Evolutionary conservation across 2,888 invertebrate species (phyloP), one percentile per base, ranked within the genome.

Genomic region (Athalia circularis): DNA sequence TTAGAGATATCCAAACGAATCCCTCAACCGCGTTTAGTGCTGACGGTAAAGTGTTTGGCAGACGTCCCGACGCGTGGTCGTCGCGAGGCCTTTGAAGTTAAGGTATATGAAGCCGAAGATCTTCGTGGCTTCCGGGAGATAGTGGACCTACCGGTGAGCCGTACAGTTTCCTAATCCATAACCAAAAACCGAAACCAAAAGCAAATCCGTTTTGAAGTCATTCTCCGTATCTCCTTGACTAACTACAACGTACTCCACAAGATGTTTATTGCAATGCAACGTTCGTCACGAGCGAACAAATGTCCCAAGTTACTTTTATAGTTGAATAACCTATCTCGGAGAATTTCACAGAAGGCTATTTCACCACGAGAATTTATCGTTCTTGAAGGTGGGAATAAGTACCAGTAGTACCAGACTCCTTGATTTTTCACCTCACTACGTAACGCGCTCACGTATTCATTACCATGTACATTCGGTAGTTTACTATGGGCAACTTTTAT

Each of bases 31-130:
- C 75, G 59, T 75, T 62, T 61, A 75, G 75, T 50, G 75, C 75
- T 75, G 75, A 62, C 62, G 50, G 61, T 9, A 62, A 64, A 75
- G 75, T 75, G 75, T 75, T 75, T 75, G 75, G 75, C 75, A 75
- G 75, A 64, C 50, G 64, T 75, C 75, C 75, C 75, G 75, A 59
- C 59, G 72, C 72, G 57, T 29, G 57, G 72, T 59, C 59, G 72
- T 72, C 72, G n/a, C 72, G 72, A 59, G n/a, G 72, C 47, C 72
- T 72, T 72, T 72, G 72, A 72, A 59, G 72, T 72, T 47, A 13
- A 29, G 43, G 47, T 57, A n/a, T 54, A 72, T 59, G 59, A 48
- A 72, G 72, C 57, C 59, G 72, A 72, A 72, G 57, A 59, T 72
- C 47, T 47, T 72, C 59, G 59, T 45, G 13, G 52, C 57, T 15